These are phyloP conservation scores for Cotesia congregata DNA, from an alignment of 2,888 invertebrate genomes.

Conservation along the genomic window DNA sequence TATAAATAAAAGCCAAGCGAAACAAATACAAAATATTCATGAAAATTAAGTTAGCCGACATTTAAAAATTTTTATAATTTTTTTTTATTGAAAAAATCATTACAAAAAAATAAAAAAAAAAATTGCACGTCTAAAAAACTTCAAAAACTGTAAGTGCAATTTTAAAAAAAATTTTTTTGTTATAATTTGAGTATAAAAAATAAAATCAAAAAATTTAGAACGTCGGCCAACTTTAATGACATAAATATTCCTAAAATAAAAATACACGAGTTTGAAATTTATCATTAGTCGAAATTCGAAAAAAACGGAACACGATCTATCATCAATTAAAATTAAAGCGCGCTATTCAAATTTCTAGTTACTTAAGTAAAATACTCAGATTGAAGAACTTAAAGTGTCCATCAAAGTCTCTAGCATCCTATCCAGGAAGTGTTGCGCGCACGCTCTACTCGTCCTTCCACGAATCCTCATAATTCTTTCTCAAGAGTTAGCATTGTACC, in stretches of 20 bases:
- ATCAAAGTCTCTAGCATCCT: background rate
- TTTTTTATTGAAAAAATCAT: too few species aligned
- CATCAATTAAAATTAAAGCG: too few species aligned
- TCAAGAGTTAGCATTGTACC: constrained; percentile 21
- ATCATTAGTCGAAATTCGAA: too few species aligned
- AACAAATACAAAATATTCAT: too few species aligned
- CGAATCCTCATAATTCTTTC: constrained; percentile 21
- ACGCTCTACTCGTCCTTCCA: constrained; percentile 6
- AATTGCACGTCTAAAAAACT: background rate
- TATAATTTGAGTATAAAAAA: background rate
- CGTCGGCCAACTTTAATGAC: too few species aligned
- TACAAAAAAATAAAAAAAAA: too few species aligned
- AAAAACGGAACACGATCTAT: too few species aligned
- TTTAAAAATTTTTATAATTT: too few species aligned
- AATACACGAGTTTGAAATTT: too few species aligned
- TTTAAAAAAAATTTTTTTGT: background rate
- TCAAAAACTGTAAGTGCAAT: background rate
- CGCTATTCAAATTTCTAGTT: background rate
- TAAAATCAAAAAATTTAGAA: background rate
- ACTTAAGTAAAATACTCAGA: background rate
- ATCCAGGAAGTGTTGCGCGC: constrained; percentile 33
- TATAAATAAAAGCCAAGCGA: too few species aligned
- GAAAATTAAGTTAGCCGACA: background rate
- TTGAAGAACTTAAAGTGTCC: background rate
- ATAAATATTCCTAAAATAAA: too few species aligned